phyloP scores from a whole-genome alignment of 2,888 invertebrate genomes.

The Rhagonycha lutea region DNA sequence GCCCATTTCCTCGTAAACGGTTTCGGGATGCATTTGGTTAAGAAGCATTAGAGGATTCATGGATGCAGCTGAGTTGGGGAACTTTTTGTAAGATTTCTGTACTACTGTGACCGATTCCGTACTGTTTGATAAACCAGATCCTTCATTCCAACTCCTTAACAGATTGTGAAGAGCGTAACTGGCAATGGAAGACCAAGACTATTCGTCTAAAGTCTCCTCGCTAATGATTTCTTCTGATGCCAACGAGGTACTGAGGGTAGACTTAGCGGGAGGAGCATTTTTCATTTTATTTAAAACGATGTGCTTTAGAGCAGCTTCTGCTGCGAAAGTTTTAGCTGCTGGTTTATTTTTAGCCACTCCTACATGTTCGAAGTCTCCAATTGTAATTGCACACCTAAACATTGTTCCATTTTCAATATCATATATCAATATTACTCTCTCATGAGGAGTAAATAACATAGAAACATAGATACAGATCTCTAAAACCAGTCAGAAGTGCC shows the following conservation, averaged over 20 bases:
- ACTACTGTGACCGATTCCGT: neutral
- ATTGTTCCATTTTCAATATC: constrained; percentile 41
- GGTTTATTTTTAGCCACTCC: constrained; percentile 40
- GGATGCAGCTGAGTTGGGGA: constrained; percentile 68
- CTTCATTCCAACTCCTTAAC: constrained; percentile 80
- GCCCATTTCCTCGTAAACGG: constrained; percentile 62
- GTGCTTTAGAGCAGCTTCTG: constrained; percentile 49
- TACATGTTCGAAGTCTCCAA: constrained; percentile 61
- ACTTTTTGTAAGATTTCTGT: constrained; percentile 56
- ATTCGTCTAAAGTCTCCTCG: constrained; percentile 27
- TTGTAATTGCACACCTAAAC: constrained; percentile 60
- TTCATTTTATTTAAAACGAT: constrained; percentile 43
- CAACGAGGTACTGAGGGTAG: constrained; percentile 31
- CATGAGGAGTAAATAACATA: too few species aligned
- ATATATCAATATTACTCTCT: too few species aligned
- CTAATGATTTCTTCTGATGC: constrained; percentile 31
- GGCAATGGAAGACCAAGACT: constrained; percentile 76
- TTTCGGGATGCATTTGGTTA: constrained; percentile 74
- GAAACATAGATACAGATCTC: too few species aligned
- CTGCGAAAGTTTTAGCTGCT: constrained; percentile 48
- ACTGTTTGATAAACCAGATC: too few species aligned
- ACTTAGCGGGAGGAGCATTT: constrained; percentile 21
- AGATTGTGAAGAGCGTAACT: constrained; percentile 84
- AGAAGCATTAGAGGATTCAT: constrained; percentile 82
- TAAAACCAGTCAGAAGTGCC: too few species aligned